Conservation (phyloP, 2,113 vertebrate genomes). For the Taurulus bubalis region DNA sequence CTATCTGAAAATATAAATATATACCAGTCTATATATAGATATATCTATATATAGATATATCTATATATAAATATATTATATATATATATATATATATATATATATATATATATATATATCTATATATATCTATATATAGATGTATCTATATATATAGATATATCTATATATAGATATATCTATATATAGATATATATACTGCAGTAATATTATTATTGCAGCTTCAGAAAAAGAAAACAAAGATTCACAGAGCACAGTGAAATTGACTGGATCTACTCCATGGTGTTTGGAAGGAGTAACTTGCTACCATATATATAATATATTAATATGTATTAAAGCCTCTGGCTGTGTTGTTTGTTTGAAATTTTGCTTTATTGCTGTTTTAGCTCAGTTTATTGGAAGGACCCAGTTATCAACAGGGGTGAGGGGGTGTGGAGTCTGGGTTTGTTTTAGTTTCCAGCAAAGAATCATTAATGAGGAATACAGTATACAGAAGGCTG, state of each 20-base stretch:
- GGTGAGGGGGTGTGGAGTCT: background rate
- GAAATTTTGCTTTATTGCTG: background rate
- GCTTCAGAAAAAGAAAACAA: background rate
- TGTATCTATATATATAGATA: too few species aligned
- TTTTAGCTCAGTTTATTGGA: conserved; percentile 2
- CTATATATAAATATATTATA: too few species aligned
- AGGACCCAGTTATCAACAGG: background rate
- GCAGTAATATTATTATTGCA: background rate
- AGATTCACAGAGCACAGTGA: background rate
- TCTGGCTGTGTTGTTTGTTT: background rate
- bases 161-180: too few species aligned
- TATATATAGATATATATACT: too few species aligned
- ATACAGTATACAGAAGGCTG: background rate
- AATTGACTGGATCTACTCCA: background rate
- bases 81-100: too few species aligned
- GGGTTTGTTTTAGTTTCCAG: background rate
- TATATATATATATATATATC: too few species aligned
- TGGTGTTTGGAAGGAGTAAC: background rate
- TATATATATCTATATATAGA: too few species aligned
- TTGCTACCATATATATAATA: background rate
- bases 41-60: too few species aligned
- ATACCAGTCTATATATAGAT: too few species aligned
- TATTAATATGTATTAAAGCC: background rate
- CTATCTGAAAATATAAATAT: too few species aligned
- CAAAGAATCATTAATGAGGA: conserved; percentile 1